Base-by-base conservation (phyloP, 2,888 invertebrate genomes). In the Drosophila aldrichi region DNA sequence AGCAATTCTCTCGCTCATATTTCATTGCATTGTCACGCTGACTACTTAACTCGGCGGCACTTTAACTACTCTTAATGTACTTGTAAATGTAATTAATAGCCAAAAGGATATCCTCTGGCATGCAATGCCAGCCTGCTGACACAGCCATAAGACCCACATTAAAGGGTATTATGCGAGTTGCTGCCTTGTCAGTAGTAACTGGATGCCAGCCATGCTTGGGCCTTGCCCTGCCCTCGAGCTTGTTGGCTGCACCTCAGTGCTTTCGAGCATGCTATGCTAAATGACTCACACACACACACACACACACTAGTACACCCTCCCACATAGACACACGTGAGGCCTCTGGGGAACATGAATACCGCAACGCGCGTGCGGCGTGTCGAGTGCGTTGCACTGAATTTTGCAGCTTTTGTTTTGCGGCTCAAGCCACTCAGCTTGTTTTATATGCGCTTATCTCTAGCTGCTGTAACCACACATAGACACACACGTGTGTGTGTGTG, bases 311-410 rank as follows among this genome's bases (percentile, higher is more conserved):
- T 56, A 48, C 48, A 55, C 44, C 20, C 46, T 38, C 36, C 22
- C 38, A 63, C 29, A 32, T 36, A 9, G 20, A 61, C 40, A 25
- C 22, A 38, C 40, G 12, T 22, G 70, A 61, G 56, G 38, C 44
- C 55, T 63, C 18, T 66, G 68, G 67, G 68, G 46, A 46, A 44
- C 32, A 57, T 25, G 36, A 36, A 48, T 12, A 16, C 38, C 38
- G 46, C 18, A 51, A 20, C 48, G 67, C 61, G 70, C 56, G 67
- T 63, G 74, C 51, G 60, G 75, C 79, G 77, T 88, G 85, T 87
- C 88, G 89, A 89, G 85, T 89, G 85, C 85, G 89, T 89, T 85
- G 89, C 89, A 89, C 89, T 89, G 89, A 84, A 89, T 85, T 89
- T 84, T 84, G 77, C 71, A 87, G 84, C 84, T 87, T 87, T 84